phyloP scores from a whole-genome alignment of 2,113 vertebrate genomes.

The Myiopsitta monachus region DNA sequence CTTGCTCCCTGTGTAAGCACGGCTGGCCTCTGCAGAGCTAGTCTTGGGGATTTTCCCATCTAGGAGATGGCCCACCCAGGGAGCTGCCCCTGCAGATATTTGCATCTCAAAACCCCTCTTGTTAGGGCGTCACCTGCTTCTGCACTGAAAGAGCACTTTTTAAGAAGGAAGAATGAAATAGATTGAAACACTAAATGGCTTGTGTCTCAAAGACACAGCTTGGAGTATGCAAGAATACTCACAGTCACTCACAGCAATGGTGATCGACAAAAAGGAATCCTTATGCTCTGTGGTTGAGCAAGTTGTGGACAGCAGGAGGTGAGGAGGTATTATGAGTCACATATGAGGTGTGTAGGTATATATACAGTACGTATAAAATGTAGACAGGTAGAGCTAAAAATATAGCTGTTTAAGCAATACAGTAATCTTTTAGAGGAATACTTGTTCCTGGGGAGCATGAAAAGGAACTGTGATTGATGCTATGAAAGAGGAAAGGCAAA shows the following conservation, averaged over 20 bases:
- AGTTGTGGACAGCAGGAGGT: not conserved
- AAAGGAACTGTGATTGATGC: not conserved
- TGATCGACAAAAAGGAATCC: not conserved
- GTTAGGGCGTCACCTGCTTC: not conserved
- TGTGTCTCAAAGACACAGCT: not conserved
- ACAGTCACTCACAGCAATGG: not conserved
- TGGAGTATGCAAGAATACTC: not conserved
- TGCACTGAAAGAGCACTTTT: not conserved
- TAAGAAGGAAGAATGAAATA: not conserved
- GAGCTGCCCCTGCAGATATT: not conserved
- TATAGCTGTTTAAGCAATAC: not conserved
- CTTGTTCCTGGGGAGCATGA: not conserved
- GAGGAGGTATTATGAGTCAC: not conserved
- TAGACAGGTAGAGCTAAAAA: not conserved
- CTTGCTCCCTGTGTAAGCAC: constrained; percentile 12
- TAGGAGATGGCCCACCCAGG: constrained; percentile 9
- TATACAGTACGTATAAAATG: not conserved
- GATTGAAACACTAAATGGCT: not conserved
- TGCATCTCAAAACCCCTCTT: not conserved
- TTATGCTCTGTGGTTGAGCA: not conserved
- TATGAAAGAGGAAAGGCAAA: not conserved
- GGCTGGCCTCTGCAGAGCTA: constrained; percentile 9
- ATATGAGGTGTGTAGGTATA: not conserved
- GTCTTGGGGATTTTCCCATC: constrained; percentile 6
- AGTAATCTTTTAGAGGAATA: not conserved